Evolutionary conservation across 2,797 vertebrate genomes (phyloP).

Genomic region (Halcyon leucocephala): DNA sequence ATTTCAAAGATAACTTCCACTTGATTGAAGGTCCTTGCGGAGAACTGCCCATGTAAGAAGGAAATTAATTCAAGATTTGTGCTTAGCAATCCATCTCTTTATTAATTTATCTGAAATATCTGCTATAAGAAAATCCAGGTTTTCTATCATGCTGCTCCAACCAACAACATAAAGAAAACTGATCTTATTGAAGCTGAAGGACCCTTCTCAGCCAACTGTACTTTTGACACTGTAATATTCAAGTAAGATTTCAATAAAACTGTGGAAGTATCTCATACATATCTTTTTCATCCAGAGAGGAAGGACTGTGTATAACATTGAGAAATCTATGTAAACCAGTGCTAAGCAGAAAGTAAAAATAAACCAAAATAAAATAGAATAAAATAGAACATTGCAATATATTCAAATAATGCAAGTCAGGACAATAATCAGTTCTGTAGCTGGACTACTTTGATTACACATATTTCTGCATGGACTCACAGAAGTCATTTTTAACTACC

Average conservation of each 20-base stretch:
- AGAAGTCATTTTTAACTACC: not conserved
- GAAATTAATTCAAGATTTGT: not conserved
- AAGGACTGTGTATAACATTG: not conserved
- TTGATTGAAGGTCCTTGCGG: not conserved
- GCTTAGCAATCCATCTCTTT: not conserved
- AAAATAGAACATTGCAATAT: not conserved
- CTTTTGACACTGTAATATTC: not conserved
- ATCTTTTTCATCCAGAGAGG: not conserved
- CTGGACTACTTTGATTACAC: not conserved
- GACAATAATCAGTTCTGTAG: not conserved
- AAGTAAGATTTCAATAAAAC: not conserved
- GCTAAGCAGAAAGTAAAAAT: not conserved
- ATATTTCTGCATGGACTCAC: not conserved
- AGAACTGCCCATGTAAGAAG: not conserved
- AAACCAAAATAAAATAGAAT: not conserved
- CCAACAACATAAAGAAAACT: not conserved
- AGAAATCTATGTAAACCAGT: not conserved
- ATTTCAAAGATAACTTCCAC: not conserved
- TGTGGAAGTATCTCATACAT: accelerated
- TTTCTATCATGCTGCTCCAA: not conserved
- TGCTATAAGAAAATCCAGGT: not conserved
- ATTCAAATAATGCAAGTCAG: not conserved
- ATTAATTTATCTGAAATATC: not conserved
- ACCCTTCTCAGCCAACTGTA: not conserved
- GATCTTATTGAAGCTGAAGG: not conserved